phyloP scores from a whole-genome alignment of 2,797 vertebrate species.

The Epinephelus malabaricus region DNA sequence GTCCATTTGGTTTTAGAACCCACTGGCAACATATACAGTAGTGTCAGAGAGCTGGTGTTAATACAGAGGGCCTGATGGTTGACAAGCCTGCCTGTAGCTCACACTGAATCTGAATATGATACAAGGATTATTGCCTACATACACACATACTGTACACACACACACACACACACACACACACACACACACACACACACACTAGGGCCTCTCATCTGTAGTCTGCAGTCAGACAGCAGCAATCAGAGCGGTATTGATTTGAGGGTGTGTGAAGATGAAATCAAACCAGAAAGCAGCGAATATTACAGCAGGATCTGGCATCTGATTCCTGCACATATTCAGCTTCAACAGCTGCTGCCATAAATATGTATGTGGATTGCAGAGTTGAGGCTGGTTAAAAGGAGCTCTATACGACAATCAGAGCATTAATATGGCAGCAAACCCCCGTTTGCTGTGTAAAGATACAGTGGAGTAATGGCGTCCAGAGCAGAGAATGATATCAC shows the following conservation, averaged over 20 bases:
- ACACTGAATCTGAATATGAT: conserved; percentile 40
- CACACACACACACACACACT: conserved; percentile 13
- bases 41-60: conserved; percentile 21
- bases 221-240: conserved; percentile 66
- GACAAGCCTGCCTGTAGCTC: conserved; percentile 22
- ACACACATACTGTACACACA: not conserved
- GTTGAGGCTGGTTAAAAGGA: not conserved
- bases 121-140: conserved; percentile 23
- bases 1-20: not conserved
- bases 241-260: conserved; percentile 74
- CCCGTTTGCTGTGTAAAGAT: too few relatives aligned
- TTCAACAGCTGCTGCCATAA: conserved; percentile 26
- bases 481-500: too few relatives aligned
- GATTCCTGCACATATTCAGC: conserved; percentile 36
- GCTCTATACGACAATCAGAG: too few relatives aligned
- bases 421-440: too few relatives aligned
- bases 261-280: conserved; percentile 71
- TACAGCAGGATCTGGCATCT: conserved; percentile 28
- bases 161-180: conserved; percentile 4
- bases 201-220: conserved; percentile 61
- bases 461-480: too few relatives aligned
- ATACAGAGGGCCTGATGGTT: not conserved
- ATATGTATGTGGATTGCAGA: not conserved
- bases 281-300: conserved; percentile 44
- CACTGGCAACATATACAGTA: not conserved